A percentile compares a stretch with the other conserved stretches of the same genome.
phyloP scores from a whole-genome alignment of 1,140 invertebrate genomes.

The Drosophila pandora region DNA sequence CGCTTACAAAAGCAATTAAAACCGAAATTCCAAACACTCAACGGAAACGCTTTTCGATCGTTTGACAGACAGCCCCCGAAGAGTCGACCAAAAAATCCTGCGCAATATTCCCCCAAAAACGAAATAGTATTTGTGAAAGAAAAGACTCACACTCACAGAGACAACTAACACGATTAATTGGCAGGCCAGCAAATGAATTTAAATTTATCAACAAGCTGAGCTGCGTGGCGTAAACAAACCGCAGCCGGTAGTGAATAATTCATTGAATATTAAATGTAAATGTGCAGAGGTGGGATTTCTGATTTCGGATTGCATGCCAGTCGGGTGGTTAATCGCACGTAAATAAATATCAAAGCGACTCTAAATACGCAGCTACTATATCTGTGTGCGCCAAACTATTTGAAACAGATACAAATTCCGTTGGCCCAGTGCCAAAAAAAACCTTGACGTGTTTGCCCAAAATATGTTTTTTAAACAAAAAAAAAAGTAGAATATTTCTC shows the following conservation, averaged over 20 bases:
- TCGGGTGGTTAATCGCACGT: constrained; percentile 59
- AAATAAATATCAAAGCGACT: constrained; percentile 76
- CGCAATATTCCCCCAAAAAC: constrained; percentile 28
- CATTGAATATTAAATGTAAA: constrained; percentile 41
- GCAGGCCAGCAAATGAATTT: constrained; percentile 41
- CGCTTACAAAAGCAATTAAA: constrained; percentile 58
- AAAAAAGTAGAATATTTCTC: constrained; percentile 30
- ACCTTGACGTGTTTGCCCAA: constrained; percentile 69
- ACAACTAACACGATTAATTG: constrained; percentile 57
- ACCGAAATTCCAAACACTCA: constrained; percentile 34
- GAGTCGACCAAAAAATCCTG: constrained; percentile 14
- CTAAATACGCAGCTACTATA: constrained; percentile 57
- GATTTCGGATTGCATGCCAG: constrained; percentile 44
- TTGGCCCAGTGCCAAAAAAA: constrained; percentile 61
- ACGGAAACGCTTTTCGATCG: constrained; percentile 42
- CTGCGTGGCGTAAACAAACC: constrained; percentile 32
- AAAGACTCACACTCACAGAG: constrained; percentile 13
- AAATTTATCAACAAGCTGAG: constrained; percentile 48
- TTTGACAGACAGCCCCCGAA: constrained; percentile 59
- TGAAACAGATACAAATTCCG: constrained; percentile 76
- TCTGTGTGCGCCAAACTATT: constrained; percentile 53
- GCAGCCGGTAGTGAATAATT: constrained; percentile 32
- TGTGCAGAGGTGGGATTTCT: constrained; percentile 26
- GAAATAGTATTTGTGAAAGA: too few relatives aligned
- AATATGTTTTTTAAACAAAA: constrained; percentile 69